Evolutionary conservation across 1,140 invertebrate species (phyloP), one percentile per base, ranked within the genome.

Genomic region (Oncopeltus fasciatus): DNA sequence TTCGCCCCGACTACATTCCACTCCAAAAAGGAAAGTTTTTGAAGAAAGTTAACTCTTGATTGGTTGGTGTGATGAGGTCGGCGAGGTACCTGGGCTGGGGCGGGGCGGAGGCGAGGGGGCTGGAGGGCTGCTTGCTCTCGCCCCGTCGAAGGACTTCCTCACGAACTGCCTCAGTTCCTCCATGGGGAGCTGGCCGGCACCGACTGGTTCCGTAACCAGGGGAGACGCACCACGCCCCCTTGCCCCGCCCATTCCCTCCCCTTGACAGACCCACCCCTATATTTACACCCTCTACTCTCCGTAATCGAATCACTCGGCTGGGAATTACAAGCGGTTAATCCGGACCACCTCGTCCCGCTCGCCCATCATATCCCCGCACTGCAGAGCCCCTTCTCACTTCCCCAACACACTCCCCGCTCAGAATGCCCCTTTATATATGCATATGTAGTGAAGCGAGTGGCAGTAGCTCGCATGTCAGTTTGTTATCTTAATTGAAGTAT

Each of bases 271-370:
- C 21, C 18, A 18, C 49, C n/a, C n/a, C 44, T 38, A 8, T 38
- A 38, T 38, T 38, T 38, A 38, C 31, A 38, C 44, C 18, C 44
- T 20, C 21, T 24, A 53, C 3, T 2, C 21, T 18, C 24, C 24
- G 20, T 53, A 53, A 53, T 53, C 49, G 49, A 53, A 53, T 53
- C 49, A 53, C 49, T 53, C 49, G 21, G 49, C 49, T 53, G 20
- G 20, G 21, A 53, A 53, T 53, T 53, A 53, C 49, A 53, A 53
- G 49, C 49, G 49, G 49, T 53, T 53, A 53, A 53, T 53, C 49
- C 26, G 26, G 4, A 27, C 49, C 49, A 14, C 24, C 49, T 24
- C 49, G 49, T 26, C 49, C 20, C 20, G 21, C 20, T 16, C 49
- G 14, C 31, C 31, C 31, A 38, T 38, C 31, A 38, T 38, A 38